phyloP scores from a whole-genome alignment of 2,797 vertebrate species.

The Fratercula arctica region DNA sequence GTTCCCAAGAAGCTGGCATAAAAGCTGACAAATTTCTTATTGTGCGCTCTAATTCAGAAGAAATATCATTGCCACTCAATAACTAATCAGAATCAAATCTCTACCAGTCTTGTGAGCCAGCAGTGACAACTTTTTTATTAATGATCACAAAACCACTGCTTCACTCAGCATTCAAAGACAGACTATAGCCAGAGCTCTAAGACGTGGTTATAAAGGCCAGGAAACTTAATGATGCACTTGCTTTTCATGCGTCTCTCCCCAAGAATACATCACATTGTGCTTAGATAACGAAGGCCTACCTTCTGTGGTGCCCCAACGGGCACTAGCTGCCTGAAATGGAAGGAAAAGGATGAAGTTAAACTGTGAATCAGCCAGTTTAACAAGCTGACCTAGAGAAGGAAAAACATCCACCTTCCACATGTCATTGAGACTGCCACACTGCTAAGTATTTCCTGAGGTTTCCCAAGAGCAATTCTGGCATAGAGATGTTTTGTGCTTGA shows the following conservation, averaged over 20 bases:
- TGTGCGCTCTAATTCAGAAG: not conserved
- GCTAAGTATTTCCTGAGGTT: not conserved
- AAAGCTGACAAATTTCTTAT: not conserved
- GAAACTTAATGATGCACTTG: slow-evolving; percentile 32
- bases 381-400: slow-evolving; percentile 5
- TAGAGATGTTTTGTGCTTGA: not conserved
- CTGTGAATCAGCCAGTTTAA: slow-evolving; percentile 6
- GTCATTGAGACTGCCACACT: not conserved
- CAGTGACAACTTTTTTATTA: not conserved
- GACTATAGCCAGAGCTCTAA: not conserved
- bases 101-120: not conserved
- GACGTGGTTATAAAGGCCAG: not conserved
- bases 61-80: not conserved
- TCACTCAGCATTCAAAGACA: not conserved
- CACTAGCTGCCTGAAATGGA: slow-evolving; percentile 61
- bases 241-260: not conserved
- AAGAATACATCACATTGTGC: not conserved
- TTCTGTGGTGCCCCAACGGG: slow-evolving; percentile 37
- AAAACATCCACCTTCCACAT: slow-evolving; percentile 10
- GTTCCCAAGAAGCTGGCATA: not conserved
- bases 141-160: slow-evolving; percentile 1
- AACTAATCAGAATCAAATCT: not conserved
- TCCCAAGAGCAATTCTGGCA: not conserved
- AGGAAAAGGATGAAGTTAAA: slow-evolving; percentile 54
- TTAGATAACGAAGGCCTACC: slow-evolving; percentile 41